Evolutionary conservation across 2,888 invertebrate genomes (phyloP), one percentile per base, ranked within the genome.

Genomic region (Hydraecia micacea): DNA sequence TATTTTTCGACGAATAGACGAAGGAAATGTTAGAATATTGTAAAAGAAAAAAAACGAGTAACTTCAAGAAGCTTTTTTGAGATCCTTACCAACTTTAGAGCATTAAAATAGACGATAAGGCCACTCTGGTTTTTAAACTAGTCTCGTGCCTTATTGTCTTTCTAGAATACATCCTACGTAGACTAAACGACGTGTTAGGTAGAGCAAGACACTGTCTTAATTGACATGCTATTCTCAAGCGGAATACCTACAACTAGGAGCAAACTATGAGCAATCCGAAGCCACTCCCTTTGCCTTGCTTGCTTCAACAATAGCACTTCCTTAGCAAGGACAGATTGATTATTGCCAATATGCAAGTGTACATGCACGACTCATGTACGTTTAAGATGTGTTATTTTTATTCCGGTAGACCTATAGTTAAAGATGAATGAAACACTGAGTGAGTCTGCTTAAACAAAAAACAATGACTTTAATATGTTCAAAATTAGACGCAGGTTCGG

Each of bases 271-370:
- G 1, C 32, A 42, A 74, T 32, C 67, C 13, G 25, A 42, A n/a
- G 18, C 67, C 46, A 58, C 74, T 84, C 71, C 85, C 85, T 68
- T 15, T 21, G 49, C 32, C 21, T 70, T 32, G 84, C 58, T 73
- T 70, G 58, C 63, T 67, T 21, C 28, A 46, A 74, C 82, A 82
- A 70, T 79, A 39, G 46, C 13, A 71, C 67, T 67, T 74, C 71
- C 80, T 80, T 5, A 70, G 25, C 55, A 6, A 55, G 60, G n/a
- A 73, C 32, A 32, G 9, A 55, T 73, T 39, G 60, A 73, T 65
- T 15, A 42, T 11, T 15, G 68, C 55, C 79, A 68, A 36, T 49
- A 52, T 36, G 32, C n/a, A 11, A 52, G n/a, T 42, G 52, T 6
- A 67, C 28, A 55, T 13, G 5, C 11, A 3, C 25, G 25, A 2